A percentile compares a stretch with the other conserved stretches of the same genome.
phyloP scores from a whole-genome alignment of 2,888 invertebrate species.

The Limnephilus marmoratus region DNA sequence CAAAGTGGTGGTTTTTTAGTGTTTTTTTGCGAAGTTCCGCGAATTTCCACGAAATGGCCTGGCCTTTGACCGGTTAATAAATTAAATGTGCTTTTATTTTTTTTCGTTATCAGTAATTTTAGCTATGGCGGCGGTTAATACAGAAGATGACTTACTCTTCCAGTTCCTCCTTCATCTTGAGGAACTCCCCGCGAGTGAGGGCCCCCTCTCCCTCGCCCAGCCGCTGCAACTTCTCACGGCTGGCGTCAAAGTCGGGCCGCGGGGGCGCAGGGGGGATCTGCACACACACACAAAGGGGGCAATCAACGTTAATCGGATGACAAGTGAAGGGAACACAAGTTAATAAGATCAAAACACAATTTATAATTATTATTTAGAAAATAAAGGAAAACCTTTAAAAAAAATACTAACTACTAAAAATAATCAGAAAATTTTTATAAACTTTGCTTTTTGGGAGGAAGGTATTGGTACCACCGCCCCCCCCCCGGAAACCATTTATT shows the following conservation, averaged over 20 bases:
- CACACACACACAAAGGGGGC: slow-evolving; percentile 51
- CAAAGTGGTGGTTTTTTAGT: too few relatives aligned
- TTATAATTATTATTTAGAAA: not conserved
- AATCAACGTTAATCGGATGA: slow-evolving; percentile 51
- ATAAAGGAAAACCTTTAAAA: too few relatives aligned
- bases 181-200: slow-evolving; percentile 98
- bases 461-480: too few relatives aligned
- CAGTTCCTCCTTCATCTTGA: slow-evolving; percentile 99
- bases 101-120: too few relatives aligned
- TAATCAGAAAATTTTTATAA: too few relatives aligned
- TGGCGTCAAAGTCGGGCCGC: slow-evolving; percentile 98
- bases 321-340: slow-evolving; percentile 14
- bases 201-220: slow-evolving; percentile 99
- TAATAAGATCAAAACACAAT: not conserved
- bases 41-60: too few relatives aligned
- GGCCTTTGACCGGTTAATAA: too few relatives aligned
- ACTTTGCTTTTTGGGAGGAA: too few relatives aligned
- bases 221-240: slow-evolving; percentile 97
- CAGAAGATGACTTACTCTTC: slow-evolving; percentile 89
- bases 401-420: too few relatives aligned
- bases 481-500: too few relatives aligned
- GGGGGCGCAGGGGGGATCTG: slow-evolving; percentile 96
- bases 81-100: too few relatives aligned
- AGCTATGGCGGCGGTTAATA: not conserved
- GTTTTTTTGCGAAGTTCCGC: too few relatives aligned